Base-by-base conservation (phyloP, 2,888 invertebrate genomes). In the Hirtodrosophila alboralis region DNA sequence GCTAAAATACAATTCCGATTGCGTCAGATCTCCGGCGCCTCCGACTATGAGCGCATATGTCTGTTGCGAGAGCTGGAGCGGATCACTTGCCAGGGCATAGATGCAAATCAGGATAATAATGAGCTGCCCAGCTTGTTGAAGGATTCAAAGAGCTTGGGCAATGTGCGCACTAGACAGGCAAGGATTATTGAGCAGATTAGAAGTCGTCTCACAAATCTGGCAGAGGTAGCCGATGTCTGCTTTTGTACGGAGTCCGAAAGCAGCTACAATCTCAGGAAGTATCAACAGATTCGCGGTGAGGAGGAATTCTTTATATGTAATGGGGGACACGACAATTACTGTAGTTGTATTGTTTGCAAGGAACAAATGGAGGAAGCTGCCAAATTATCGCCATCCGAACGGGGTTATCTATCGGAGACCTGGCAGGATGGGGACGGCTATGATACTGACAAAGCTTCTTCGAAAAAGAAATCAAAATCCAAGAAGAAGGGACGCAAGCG, bases 1-100 rank as follows among this genome's bases (percentile, higher is more conserved):
- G 88, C 88, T 1, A 86, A 84, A 5, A 64, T 89, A 10, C 89
- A 89, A 48, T 88, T 89, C 28, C 80, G 88, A 1, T 28, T 89
- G 31, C 74, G 87, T 0, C 89, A 89, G 40, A 74, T 89, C 3
- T 43, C 85, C 1, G 52, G 54, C 0, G 77, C 88, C 0, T 34
- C 74, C 2, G 73, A 75, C 0, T 31, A 28, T 1, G 84, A 88
- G 44, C 80, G 78, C 0, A 13, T 66, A 0, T 30, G 28, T 6
- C 40, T 89, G 6, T 49, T 90, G 0, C 28, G 45, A 0, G 88
- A 89, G 4, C 66, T 90, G n/a, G 81, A 87, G 16, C 44, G 60
- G 1, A 36, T 85, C 2, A 75, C 73, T 0, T 67, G 75, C 12
- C 51, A 69, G 30, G 76, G 70, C 26, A 37, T 72, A 7, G 81